Evolutionary conservation across 2,888 invertebrate genomes (phyloP), one percentile per base, ranked within the genome.

Genomic region (Brachyptera risi): DNA sequence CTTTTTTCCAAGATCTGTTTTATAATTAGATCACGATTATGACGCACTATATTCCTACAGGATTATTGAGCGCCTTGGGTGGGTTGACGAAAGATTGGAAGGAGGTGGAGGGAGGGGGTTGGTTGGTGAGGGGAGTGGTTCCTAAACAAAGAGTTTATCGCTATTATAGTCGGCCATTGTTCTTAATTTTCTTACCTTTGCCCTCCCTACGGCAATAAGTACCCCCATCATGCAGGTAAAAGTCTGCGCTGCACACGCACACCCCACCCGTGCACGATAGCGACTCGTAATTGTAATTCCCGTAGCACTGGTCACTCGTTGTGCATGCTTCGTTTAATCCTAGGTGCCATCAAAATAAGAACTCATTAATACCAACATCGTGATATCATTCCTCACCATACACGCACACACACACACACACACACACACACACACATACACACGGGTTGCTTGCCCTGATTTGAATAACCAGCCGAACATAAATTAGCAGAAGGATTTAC

Each of bases 221-320:
- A 13, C 23, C 17, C 21, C 35, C 15, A 1, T 7, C 21, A 21
- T 47, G 47, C 35, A 54, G 35, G 37, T 54, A 54, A 23, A 54
- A 54, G 37, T 38, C 54, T n/a, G 15, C 17, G n/a, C 37, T 37
- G 35, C 54, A 54, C 17, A 15, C 37, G 54, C 54, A 54, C 17
- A 11, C 19, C 19, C 37, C 37, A 2, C 11, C 37, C 9, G 31
- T 23, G 38, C 54, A 54, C 54, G 54, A 54, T 1, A 54, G 54
- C n/a, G 37, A 15, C 54, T 54, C 54, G 37, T 54, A 19, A 23
- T 54, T 54, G 37, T 35, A 37, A 35, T 54, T 54, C 21, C n/a
- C 54, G 54, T 37, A 54, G 54, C 54, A 54, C 37, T 54, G 54
- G 21, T 19, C 54, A 37, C 37, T 54, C 19, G 5, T 37, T 2